Conservation (phyloP, 1,140 invertebrate species). For the Gonioctena quinquepunctata region DNA sequence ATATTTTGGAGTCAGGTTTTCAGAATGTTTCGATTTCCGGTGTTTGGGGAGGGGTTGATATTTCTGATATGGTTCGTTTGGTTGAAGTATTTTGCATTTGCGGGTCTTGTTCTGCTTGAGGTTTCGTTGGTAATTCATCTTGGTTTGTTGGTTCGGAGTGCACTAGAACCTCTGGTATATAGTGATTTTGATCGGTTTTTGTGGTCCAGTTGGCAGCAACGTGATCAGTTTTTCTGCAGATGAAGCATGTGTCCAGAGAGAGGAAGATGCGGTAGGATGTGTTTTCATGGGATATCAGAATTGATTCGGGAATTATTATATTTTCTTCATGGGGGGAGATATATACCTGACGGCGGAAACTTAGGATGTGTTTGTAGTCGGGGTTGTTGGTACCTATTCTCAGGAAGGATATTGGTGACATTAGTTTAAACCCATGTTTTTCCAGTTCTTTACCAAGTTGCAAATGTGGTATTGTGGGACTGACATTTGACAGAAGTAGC, state of each 20-base stretch:
- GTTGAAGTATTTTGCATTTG: too few species aligned
- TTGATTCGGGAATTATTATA: not conserved
- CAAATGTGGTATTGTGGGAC: not conserved
- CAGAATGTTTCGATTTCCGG: too few species aligned
- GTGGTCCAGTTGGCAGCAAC: too few species aligned
- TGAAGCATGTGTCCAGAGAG: not conserved
- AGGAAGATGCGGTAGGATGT: conserved; percentile 1
- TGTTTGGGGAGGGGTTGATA: too few species aligned
- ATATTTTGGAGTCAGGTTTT: too few species aligned
- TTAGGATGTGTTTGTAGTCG: not conserved
- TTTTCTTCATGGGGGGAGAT: not conserved
- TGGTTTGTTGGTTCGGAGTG: too few species aligned
- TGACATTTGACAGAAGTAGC: not conserved
- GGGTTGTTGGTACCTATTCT: not conserved
- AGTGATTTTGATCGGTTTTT: too few species aligned
- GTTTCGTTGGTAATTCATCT: too few species aligned
- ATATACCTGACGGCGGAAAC: conserved; percentile 6
- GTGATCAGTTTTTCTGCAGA: not conserved
- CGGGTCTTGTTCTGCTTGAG: too few species aligned
- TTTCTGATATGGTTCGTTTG: too few species aligned
- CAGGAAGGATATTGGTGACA: not conserved
- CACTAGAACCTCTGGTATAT: too few species aligned
- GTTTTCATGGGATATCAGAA: not conserved
- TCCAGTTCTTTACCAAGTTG: not conserved
- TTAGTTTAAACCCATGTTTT: not conserved